phyloP scores from a whole-genome alignment of 2,797 vertebrate species.

The Paguma larvata region DNA sequence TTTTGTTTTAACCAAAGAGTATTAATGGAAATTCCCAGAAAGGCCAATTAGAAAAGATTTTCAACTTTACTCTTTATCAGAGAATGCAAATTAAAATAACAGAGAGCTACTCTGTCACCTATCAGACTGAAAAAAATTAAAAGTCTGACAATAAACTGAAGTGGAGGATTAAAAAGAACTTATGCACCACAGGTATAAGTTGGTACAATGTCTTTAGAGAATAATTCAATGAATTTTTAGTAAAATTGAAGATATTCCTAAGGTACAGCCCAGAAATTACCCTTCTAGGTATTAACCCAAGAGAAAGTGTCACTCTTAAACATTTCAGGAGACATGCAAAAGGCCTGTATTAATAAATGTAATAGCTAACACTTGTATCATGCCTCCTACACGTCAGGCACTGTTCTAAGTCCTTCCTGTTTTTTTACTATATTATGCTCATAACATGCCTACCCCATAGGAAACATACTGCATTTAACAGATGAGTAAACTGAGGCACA shows the following conservation, averaged over 20 bases:
- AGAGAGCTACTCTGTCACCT: not conserved
- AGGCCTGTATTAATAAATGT: not conserved
- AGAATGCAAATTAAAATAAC: not conserved
- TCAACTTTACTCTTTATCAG: constrained; percentile 23
- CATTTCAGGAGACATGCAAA: not conserved
- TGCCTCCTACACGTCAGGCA: not conserved
- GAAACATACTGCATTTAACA: not conserved
- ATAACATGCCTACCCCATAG: not conserved
- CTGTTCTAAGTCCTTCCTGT: not conserved
- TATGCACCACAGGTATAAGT: not conserved
- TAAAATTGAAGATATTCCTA: not conserved
- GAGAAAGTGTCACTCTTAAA: not conserved
- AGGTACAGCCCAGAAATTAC: not conserved
- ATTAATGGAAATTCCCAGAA: not conserved
- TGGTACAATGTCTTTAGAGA: not conserved
- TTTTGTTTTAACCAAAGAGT: not conserved
- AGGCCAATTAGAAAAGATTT: constrained; percentile 23
- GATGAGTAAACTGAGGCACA: not conserved
- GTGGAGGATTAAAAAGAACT: not conserved
- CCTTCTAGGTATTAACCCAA: not conserved
- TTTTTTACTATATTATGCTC: not conserved
- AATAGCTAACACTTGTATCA: not conserved
- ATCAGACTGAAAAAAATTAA: not conserved
- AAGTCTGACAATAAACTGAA: not conserved
- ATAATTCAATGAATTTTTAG: not conserved